These are phyloP conservation scores for Xyrichtys novacula DNA, from an alignment of 2,797 vertebrate genomes.

Conservation along the genomic window DNA sequence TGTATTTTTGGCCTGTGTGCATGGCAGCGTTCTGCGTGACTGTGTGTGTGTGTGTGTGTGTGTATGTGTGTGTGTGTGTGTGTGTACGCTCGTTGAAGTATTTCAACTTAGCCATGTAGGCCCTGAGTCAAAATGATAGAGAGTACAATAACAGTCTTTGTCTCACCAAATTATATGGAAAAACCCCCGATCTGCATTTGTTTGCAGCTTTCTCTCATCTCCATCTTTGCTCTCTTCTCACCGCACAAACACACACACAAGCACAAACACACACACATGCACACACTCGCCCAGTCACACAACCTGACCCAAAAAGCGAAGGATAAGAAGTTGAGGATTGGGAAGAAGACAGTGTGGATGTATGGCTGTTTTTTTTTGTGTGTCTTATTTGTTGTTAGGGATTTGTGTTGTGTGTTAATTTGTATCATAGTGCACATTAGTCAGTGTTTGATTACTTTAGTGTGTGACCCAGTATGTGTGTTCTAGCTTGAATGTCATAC, in stretches of 20 bases:
- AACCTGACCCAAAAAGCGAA: conserved; percentile 54
- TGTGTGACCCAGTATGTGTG: too few relatives aligned
- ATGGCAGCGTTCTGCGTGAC: neutral
- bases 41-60: conserved; percentile 14
- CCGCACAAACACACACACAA: neutral
- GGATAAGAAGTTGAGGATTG: conserved; percentile 57
- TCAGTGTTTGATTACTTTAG: neutral
- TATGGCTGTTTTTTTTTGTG: conserved; percentile 25
- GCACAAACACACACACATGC: conserved; percentile 16
- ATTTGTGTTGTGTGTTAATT: conserved; percentile 31
- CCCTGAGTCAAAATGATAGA: conserved; percentile 66
- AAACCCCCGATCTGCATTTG: conserved; percentile 60
- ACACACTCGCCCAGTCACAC: conserved; percentile 10
- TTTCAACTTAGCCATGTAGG: conserved; percentile 51
- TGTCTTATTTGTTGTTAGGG: conserved; percentile 28
- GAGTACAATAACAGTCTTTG: conserved; percentile 70
- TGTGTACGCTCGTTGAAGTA: conserved; percentile 25
- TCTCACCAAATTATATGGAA: conserved; percentile 70
- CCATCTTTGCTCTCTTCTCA: conserved; percentile 30
- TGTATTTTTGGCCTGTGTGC: conserved; percentile 52
- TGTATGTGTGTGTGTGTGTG: conserved; percentile 1
- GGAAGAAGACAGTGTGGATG: conserved; percentile 17
- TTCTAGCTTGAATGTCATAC: too few relatives aligned
- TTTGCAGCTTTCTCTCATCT: conserved; percentile 46
- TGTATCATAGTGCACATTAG: conserved; percentile 12